Percentiles rank a stretch among this genome's conserved stretches.
These are phyloP conservation scores for Phenganax stokvisi DNA, from an alignment of 92 coral and sea anemone genomes.

Conservation along the genomic window DNA sequence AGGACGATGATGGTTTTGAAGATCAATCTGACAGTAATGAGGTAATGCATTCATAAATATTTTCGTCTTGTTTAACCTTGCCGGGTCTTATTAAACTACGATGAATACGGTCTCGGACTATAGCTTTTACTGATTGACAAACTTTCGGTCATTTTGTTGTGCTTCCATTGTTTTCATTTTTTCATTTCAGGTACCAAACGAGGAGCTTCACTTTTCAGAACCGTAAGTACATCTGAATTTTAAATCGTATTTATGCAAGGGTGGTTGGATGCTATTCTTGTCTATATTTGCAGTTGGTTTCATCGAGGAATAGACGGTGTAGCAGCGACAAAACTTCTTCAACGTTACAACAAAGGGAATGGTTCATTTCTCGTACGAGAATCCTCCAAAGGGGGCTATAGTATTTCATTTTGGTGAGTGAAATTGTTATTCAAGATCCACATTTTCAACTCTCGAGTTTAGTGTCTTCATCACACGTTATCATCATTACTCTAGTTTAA, in stretches of 20 bases:
- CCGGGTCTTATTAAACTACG: too few relatives aligned
- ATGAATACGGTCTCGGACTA: too few relatives aligned
- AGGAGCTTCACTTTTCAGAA: constrained; percentile 96
- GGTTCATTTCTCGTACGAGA: constrained; percentile 94
- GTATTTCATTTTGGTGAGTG: constrained; percentile 88
- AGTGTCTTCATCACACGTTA: neutral
- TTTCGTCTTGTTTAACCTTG: too few relatives aligned
- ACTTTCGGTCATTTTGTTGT: too few relatives aligned
- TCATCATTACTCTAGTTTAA: neutral
- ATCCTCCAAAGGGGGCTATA: constrained; percentile 80
- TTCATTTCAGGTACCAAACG: constrained; percentile 63
- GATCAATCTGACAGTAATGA: constrained; percentile 59
- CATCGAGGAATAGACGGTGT: constrained; percentile 86
- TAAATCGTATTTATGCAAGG: neutral
- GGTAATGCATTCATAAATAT: constrained; percentile 37
- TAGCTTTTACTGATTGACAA: too few relatives aligned
- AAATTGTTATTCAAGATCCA: neutral
- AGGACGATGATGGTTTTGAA: constrained; percentile 68
- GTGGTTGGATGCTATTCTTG: neutral
- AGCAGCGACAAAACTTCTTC: constrained; percentile 62
- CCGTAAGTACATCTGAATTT: constrained; percentile 52
- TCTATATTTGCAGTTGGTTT: constrained; percentile 60
- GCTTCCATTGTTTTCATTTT: neutral
- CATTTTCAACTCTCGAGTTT: neutral
- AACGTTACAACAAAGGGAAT: constrained; percentile 90